These are phyloP conservation scores for Heliconius eleuchia DNA, from an alignment of 1,140 invertebrate genomes.

Conservation along the genomic window DNA sequence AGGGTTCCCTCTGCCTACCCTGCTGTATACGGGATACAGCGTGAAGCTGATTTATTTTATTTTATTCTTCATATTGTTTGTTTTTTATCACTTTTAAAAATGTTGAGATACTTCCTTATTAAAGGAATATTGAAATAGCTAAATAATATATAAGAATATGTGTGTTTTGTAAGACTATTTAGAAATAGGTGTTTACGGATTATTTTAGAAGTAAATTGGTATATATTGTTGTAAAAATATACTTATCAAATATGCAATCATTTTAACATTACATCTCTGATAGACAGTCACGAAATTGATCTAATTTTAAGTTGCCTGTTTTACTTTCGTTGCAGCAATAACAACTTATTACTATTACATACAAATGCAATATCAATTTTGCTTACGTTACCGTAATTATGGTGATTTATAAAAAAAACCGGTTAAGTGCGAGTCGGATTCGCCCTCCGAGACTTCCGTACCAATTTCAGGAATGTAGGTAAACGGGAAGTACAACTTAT, in stretches of 20 bases:
- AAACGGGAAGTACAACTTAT: too few relatives aligned
- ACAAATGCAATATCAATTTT: neutral
- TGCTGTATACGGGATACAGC: too few relatives aligned
- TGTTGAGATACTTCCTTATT: neutral
- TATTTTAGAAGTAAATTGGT: neutral
- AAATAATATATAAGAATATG: too few relatives aligned
- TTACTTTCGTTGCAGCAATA: constrained; percentile 24
- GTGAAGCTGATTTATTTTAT: neutral
- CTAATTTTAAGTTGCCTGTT: constrained; percentile 17
- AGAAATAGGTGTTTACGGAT: neutral
- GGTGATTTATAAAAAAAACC: too few relatives aligned
- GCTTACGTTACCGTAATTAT: too few relatives aligned
- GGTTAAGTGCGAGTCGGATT: too few relatives aligned
- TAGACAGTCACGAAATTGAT: constrained; percentile 32
- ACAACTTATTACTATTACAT: constrained; percentile 3
- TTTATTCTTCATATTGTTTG: neutral
- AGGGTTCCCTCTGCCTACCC: too few relatives aligned
- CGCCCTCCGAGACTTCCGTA: too few relatives aligned
- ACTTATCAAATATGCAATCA: constrained; percentile 7
- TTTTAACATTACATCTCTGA: constrained; percentile 15
- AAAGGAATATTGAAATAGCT: too few relatives aligned
- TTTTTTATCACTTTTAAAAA: neutral
- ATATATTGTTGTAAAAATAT: neutral
- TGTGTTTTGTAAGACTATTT: neutral
- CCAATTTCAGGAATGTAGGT: too few relatives aligned